phyloP scores from a whole-genome alignment of 2,113 vertebrate genomes.

The Triplophysa rosa region DNA sequence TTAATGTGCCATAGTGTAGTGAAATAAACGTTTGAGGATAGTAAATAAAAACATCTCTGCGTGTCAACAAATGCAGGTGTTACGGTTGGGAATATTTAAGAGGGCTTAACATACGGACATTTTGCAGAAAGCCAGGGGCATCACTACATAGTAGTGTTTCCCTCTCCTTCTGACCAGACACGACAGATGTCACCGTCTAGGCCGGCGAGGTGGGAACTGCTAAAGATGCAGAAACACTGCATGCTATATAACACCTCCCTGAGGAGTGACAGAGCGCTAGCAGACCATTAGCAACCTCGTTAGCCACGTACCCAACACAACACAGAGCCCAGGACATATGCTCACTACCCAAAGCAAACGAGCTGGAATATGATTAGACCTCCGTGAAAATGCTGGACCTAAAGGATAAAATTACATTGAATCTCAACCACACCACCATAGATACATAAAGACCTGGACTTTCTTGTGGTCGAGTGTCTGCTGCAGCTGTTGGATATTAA shows the following conservation, averaged over 20 bases:
- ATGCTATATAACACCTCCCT: conserved; percentile 75
- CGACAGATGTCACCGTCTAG: conserved; percentile 54
- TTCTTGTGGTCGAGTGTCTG: conserved; percentile 38
- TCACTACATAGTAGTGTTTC: conserved; percentile 79
- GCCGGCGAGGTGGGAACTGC: conserved; percentile 61
- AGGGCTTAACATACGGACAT: conserved; percentile 50
- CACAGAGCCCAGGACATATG: conserved; percentile 23
- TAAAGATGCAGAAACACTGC: conserved; percentile 70
- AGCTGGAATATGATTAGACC: conserved; percentile 29
- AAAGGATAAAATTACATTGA: conserved; percentile 7
- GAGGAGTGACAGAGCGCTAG: conserved; percentile 75
- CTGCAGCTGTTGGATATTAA: conserved; percentile 36
- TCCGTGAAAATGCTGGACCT: conserved; percentile 14
- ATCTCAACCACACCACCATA: conserved; percentile 16
- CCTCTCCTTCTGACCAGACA: conserved; percentile 59
- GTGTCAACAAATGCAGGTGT: neutral
- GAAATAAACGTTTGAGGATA: neutral
- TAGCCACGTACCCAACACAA: conserved; percentile 47
- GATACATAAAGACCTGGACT: conserved; percentile 33
- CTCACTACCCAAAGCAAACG: conserved; percentile 5
- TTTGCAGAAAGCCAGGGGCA: conserved; percentile 59
- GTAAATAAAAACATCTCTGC: neutral
- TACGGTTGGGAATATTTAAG: conserved; percentile 18
- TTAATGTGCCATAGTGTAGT: neutral
- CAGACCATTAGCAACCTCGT: conserved; percentile 62